A percentile compares a stretch with the other conserved stretches of the same genome.
Conservation (phyloP, 2,113 vertebrate species). For the Alouatta palliata region DNA sequence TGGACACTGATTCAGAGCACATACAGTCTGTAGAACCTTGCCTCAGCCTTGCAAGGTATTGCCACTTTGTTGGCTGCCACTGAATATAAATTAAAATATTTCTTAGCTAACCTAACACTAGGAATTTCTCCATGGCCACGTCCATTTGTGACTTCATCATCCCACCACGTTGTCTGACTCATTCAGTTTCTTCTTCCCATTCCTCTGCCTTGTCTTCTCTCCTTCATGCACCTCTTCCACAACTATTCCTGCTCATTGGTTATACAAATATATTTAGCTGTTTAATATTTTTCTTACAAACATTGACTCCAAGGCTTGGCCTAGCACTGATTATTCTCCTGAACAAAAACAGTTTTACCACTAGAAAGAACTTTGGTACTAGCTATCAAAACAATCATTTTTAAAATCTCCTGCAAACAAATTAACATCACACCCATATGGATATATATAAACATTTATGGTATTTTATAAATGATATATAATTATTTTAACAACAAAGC, state of each 20-base stretch:
- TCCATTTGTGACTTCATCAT: not conserved
- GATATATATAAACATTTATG: not conserved
- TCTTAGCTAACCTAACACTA: not conserved
- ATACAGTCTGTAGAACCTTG: not conserved
- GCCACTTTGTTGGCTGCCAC: not conserved
- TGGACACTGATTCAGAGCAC: not conserved
- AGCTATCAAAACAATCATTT: slow-evolving; percentile 6
- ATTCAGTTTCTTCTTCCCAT: not conserved
- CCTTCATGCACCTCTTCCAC: not conserved
- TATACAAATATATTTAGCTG: not conserved
- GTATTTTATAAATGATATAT: not conserved
- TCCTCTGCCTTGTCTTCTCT: not conserved
- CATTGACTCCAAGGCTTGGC: not conserved
- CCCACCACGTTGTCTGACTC: not conserved
- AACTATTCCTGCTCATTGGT: not conserved
- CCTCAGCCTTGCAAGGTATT: not conserved
- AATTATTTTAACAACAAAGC: slow-evolving; percentile 34
- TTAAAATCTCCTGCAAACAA: not conserved
- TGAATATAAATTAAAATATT: not conserved
- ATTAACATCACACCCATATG: not conserved
- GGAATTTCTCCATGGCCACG: not conserved
- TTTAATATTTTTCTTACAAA: not conserved
- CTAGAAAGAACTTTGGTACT: not conserved
- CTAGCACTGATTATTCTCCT: not conserved
- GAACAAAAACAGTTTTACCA: not conserved